Conservation (phyloP, 2,888 invertebrate species). For the Biston betularia region DNA sequence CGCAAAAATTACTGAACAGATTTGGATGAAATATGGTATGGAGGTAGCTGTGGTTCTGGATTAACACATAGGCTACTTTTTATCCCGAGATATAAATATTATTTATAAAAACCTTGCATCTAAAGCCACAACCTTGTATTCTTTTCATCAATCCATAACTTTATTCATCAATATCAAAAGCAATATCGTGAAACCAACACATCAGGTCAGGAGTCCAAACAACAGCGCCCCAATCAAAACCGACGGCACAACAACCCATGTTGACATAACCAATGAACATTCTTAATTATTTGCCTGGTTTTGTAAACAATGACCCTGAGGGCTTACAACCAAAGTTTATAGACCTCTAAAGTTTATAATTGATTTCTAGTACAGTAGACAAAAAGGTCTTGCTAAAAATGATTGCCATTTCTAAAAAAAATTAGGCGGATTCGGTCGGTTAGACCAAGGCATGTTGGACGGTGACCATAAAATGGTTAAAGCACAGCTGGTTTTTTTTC, state of each 20-base stretch:
- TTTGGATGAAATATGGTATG: too few relatives aligned
- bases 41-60: too few relatives aligned
- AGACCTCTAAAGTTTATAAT: constrained; percentile 49
- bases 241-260: constrained; percentile 68
- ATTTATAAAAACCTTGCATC: too few relatives aligned
- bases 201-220: background rate
- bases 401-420: too few relatives aligned
- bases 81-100: too few relatives aligned
- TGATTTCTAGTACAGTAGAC: background rate
- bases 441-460: too few relatives aligned
- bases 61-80: too few relatives aligned
- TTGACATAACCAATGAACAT: constrained; percentile 85
- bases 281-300: constrained; percentile 83
- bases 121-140: background rate
- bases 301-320: constrained; percentile 79
- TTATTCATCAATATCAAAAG: constrained; percentile 14
- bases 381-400: too few relatives aligned
- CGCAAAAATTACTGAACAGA: too few relatives aligned
- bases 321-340: constrained; percentile 54
- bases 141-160: background rate
- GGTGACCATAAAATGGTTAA: too few relatives aligned
- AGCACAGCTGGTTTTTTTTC: too few relatives aligned
- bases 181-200: constrained; percentile 34
- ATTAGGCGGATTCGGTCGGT: background rate
- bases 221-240: constrained; percentile 46